Evolutionary conservation across 2,113 vertebrate genomes (phyloP).

Genomic region (Carassius auratus): DNA sequence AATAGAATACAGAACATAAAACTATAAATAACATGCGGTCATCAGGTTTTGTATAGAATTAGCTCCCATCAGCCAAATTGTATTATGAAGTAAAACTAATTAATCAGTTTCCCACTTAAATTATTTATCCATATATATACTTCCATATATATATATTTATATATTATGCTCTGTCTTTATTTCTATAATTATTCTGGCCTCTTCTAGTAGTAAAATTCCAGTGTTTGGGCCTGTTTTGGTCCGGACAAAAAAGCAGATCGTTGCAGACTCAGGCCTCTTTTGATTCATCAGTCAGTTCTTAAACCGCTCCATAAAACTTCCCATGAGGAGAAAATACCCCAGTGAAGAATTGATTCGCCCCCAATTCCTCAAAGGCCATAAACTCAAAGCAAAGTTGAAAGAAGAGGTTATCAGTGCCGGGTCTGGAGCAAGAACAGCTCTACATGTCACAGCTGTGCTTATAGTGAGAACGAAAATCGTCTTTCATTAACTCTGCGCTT

Average conservation of each 20-base stretch:
- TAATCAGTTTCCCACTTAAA: not conserved
- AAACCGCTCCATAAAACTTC: constrained; percentile 57
- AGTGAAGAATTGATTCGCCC: constrained; percentile 56
- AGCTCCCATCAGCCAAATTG: not conserved
- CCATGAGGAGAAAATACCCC: constrained; percentile 29
- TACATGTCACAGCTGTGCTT: not conserved
- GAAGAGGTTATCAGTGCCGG: constrained; percentile 16
- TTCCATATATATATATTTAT: no score
- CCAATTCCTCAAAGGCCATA: constrained; percentile 34
- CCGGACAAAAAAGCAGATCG: not conserved
- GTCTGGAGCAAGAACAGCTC: not conserved
- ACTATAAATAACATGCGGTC: not conserved
- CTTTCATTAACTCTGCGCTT: not conserved
- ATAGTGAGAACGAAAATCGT: not conserved
- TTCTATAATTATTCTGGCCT: not conserved
- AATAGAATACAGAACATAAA: not conserved
- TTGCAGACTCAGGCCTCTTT: constrained; percentile 14
- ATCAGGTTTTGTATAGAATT: not conserved
- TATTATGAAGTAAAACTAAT: not conserved
- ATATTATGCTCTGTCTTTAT: not conserved
- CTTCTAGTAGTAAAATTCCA: not conserved
- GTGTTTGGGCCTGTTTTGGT: not conserved
- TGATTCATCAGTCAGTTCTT: constrained; percentile 54
- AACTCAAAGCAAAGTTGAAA: constrained; percentile 46
- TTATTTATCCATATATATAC: no score